These are phyloP conservation scores for Turritopsis rubra DNA, from an alignment of 30 jellyfish, hydroid and myxozoan genomes.

Conservation along the genomic window DNA sequence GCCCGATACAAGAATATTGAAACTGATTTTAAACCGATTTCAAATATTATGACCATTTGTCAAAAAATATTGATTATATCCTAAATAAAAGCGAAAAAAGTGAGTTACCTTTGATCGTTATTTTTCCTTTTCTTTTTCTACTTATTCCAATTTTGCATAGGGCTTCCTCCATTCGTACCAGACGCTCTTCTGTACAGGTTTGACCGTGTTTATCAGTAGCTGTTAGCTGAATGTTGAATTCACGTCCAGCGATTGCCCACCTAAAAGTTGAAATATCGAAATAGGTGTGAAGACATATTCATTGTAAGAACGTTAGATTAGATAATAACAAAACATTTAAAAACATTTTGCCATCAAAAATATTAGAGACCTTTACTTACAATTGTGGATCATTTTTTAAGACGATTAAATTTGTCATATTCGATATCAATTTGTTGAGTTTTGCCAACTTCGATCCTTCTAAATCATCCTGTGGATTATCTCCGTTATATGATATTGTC, in stretches of 20 bases:
- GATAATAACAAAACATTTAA: too few relatives aligned
- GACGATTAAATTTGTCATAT: neutral
- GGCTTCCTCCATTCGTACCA: too few relatives aligned
- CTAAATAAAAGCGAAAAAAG: too few relatives aligned
- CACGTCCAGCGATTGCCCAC: neutral
- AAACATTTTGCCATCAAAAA: too few relatives aligned
- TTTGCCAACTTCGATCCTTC: neutral
- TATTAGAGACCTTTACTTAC: neutral
- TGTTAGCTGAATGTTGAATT: neutral
- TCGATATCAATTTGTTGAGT: neutral
- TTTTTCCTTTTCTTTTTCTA: neutral
- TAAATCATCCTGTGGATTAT: neutral
- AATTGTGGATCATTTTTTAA: neutral
- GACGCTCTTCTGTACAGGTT: neutral
- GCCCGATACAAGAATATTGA: too few relatives aligned
- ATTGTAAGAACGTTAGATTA: too few relatives aligned
- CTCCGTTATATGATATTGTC: neutral
- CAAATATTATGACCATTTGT: too few relatives aligned
- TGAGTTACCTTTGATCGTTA: too few relatives aligned
- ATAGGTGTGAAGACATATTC: too few relatives aligned
- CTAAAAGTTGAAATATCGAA: neutral
- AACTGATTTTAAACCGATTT: too few relatives aligned
- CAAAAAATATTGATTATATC: too few relatives aligned
- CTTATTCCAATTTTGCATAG: neutral
- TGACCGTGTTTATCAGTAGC: neutral